Evolutionary conservation across 2,797 vertebrate genomes (phyloP).

Genomic region (Hippopotamyrus pictus): DNA sequence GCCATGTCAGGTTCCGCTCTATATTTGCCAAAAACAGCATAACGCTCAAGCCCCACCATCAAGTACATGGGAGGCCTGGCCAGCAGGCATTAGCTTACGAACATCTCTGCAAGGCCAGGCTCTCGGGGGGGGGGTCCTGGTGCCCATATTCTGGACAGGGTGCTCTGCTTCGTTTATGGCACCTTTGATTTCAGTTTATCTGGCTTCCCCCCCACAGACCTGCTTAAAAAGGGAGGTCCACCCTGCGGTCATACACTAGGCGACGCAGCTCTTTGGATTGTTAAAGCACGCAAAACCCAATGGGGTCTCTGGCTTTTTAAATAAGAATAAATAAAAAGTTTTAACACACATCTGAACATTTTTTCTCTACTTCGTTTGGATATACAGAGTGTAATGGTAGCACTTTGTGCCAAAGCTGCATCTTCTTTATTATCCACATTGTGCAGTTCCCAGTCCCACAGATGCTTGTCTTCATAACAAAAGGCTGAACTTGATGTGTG

Average conservation of each 20-base stretch:
- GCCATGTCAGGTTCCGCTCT: not conserved
- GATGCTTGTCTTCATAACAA: slow-evolving; percentile 68
- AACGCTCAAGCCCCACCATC: not conserved
- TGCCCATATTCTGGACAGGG: not conserved
- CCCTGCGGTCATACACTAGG: not conserved
- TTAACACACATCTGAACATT: not conserved
- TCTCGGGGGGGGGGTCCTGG: not conserved
- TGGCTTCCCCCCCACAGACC: not conserved
- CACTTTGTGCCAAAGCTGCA: slow-evolving; percentile 1
- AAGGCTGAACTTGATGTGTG: slow-evolving; percentile 72
- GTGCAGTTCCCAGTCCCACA: slow-evolving; percentile 10
- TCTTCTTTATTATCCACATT: slow-evolving; percentile 33
- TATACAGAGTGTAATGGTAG: not conserved
- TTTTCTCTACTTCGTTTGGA: not conserved
- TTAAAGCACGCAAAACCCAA: not conserved
- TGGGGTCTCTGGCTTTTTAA: not conserved
- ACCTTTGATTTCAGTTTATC: not conserved
- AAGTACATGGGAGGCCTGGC: not conserved
- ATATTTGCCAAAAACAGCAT: not conserved
- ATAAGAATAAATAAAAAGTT: slow-evolving; percentile 21
- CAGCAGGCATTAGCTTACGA: not conserved
- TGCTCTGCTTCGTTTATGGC: not conserved
- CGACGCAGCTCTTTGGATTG: not conserved
- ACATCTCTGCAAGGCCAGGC: not conserved
- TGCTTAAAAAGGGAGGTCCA: not conserved